Conservation (phyloP, 2,797 vertebrate species). For the Myotis vivesi region DNA sequence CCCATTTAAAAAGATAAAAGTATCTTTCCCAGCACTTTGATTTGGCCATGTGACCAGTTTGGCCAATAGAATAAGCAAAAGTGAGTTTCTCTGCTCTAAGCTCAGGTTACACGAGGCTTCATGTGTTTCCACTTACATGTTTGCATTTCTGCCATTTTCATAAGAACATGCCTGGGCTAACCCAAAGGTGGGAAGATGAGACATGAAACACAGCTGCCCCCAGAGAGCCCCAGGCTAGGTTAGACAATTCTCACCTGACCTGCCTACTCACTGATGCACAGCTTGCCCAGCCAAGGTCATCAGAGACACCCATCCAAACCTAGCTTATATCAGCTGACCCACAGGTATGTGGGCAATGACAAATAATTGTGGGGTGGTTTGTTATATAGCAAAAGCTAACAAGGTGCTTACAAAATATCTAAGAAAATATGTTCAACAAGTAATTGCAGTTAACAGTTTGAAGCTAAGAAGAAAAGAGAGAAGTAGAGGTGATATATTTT, state of each 20-base stretch:
- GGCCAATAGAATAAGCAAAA: slow-evolving; percentile 33
- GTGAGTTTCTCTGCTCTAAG: background rate
- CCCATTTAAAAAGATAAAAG: background rate
- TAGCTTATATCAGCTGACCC: background rate
- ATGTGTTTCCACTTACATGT: background rate
- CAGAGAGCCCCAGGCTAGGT: background rate
- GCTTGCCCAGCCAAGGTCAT: background rate
- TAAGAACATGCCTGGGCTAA: slow-evolving; percentile 8
- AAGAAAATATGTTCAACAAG: slow-evolving; percentile 22
- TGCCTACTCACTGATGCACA: background rate
- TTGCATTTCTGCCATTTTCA: slow-evolving; percentile 39
- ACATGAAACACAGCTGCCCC: background rate
- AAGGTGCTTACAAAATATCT: slow-evolving; percentile 33
- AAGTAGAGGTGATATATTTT: background rate
- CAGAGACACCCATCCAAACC: background rate
- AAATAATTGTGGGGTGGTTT: background rate
- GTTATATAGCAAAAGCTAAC: slow-evolving; percentile 34
- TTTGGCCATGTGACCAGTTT: background rate
- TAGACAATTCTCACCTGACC: slow-evolving; percentile 21
- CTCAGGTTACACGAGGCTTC: background rate
- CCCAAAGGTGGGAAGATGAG: slow-evolving; percentile 5
- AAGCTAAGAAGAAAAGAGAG: background rate
- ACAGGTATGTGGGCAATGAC: background rate
- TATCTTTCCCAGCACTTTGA: background rate
- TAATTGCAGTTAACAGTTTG: background rate